Base-by-base conservation (phyloP, 2,113 vertebrate species). In the Typhlomys cinereus region DNA sequence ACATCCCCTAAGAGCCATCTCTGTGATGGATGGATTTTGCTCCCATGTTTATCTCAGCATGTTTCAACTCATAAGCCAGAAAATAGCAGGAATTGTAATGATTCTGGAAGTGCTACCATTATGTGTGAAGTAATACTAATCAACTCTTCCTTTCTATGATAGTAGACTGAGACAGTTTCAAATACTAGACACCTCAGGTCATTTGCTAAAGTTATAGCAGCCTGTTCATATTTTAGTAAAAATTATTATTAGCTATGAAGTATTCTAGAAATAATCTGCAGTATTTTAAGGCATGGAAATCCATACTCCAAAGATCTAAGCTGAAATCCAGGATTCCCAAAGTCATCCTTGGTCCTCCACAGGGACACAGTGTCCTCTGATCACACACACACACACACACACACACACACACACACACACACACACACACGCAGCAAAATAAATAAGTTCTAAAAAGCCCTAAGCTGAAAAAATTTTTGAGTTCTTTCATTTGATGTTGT, bases 71-170 rank as follows among this genome's bases (percentile, higher is more conserved):
- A 44, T 48, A 86, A 52, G 29, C 29, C 34, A 54, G 50, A 59
- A 66, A 88, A 52, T 70, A 91, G 50, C 27, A 73, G 39, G 11
- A 50, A 94, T 54, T 59, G 46, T 36, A 62, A 76, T 23, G 64
- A 71, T 76, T 73, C 89, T 18, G 44, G 27, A 95, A 94, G 81
- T 67, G 52, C 27, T 76, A 80, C 66, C 44, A 84, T 61, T 71
- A 61, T 34, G 6, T 70, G 5, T 61, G 59, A 13, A 66, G 14
- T 66, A 85, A 11, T 69, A 74, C 17, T 64, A 17, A 83, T 27
- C n/a, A 75, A 71, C 14, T 86, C 71, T 75, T 62, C n/a, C 31
- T 61, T 13, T 36, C 57, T n/a, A 44, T 31, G 6, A 27, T 73
- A 83, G 57, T 21, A 52, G 20, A 95, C 62, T 75, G 17, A 27